Evolutionary conservation across 2,888 invertebrate genomes (phyloP).

Genomic region (Acanthopleura granulata): DNA sequence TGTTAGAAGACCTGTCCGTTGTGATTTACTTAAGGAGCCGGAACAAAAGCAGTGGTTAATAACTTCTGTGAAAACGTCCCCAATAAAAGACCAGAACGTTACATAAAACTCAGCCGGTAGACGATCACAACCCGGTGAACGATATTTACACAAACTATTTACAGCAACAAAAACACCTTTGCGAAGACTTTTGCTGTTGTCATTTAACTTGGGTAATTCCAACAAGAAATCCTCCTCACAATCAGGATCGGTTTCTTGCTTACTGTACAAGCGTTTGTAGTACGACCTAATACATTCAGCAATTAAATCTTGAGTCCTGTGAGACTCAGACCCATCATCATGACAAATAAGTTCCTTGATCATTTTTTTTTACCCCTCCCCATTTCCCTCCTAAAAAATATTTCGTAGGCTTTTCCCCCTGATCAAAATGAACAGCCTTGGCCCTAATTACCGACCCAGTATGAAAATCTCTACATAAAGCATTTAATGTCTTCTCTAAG

Average conservation of each 20-base stretch:
- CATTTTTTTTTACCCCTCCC: neutral
- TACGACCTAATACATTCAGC: neutral
- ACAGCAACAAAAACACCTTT: neutral
- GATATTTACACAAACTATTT: neutral
- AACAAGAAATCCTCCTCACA: neutral
- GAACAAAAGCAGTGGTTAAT: neutral
- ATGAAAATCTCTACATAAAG: too few species aligned
- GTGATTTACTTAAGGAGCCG: neutral
- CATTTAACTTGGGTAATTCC: neutral
- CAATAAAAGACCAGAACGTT: neutral
- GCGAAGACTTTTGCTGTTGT: neutral
- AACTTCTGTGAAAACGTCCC: neutral
- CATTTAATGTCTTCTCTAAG: too few species aligned
- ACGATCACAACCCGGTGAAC: neutral
- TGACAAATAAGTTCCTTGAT: neutral
- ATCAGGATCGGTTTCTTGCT: neutral
- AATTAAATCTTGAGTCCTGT: neutral
- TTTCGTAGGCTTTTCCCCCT: neutral
- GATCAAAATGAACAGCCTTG: neutral
- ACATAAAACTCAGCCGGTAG: constrained; percentile 6
- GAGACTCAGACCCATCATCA: neutral
- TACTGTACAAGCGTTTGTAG: neutral
- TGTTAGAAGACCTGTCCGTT: neutral
- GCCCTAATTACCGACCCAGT: too few species aligned
- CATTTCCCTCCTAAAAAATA: neutral